Evolutionary conservation across 2,888 invertebrate genomes (phyloP).

Genomic region (Chorisops tibialis): DNA sequence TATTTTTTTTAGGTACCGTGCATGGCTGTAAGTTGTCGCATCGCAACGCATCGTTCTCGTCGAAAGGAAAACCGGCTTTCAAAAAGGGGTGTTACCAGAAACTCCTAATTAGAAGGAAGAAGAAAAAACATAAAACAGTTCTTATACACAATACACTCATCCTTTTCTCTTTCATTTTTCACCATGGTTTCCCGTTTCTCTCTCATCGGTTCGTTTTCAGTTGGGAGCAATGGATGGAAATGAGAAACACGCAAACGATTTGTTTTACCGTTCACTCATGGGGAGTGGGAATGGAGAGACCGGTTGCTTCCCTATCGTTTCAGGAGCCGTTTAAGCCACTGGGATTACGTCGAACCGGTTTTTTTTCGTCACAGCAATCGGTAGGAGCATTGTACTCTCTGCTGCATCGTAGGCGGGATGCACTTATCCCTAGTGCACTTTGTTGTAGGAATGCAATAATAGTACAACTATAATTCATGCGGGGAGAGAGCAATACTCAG

Average conservation of each 20-base stretch:
- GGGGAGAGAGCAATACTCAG: too few species aligned
- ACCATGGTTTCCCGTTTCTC: background rate
- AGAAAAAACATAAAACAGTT: slow-evolving; percentile 9
- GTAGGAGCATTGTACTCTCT: background rate
- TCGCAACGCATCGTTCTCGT: background rate
- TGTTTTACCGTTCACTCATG: slow-evolving; percentile 24
- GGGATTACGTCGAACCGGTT: background rate
- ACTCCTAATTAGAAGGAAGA: background rate
- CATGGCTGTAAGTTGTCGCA: background rate
- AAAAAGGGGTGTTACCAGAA: slow-evolving; percentile 27
- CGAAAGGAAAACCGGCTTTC: slow-evolving; percentile 19
- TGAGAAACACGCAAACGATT: slow-evolving; percentile 31
- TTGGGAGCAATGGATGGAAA: background rate
- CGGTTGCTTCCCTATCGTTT: too few species aligned
- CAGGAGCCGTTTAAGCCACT: too few species aligned
- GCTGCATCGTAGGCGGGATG: too few species aligned
- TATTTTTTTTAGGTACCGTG: background rate
- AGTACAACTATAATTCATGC: too few species aligned
- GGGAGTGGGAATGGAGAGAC: slow-evolving; percentile 8
- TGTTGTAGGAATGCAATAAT: too few species aligned
- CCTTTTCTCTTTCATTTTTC: too few species aligned
- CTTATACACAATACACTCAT: too few species aligned
- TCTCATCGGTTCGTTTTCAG: background rate
- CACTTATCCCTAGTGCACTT: too few species aligned
- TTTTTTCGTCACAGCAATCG: slow-evolving; percentile 5